Conservation (phyloP, 1,140 invertebrate genomes). For the Macrotrachela quadricornifera region DNA sequence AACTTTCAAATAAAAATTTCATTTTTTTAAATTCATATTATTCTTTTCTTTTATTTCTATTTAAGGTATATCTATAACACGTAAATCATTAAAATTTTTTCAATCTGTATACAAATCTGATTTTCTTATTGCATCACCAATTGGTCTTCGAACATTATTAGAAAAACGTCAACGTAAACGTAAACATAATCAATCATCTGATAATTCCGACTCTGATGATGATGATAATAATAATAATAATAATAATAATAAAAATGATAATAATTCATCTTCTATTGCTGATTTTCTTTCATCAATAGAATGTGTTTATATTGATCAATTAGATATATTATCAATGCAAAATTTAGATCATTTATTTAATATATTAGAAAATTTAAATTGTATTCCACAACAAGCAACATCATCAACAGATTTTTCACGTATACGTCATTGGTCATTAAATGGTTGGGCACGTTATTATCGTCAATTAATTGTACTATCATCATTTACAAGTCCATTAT, state of each 20-base stretch:
- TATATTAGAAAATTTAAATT: constrained; percentile 60
- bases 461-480: constrained; percentile 54
- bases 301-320: constrained; percentile 70
- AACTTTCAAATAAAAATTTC: too few species aligned
- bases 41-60: too few species aligned
- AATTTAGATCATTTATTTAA: constrained; percentile 78
- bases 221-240: not conserved
- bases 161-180: constrained; percentile 57
- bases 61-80: constrained; percentile 48
- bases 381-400: constrained; percentile 53
- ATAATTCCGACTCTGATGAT: constrained; percentile 30
- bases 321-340: constrained; percentile 78
- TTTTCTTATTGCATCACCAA: constrained; percentile 75
- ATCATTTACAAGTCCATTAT: too few species aligned
- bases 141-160: constrained; percentile 68
- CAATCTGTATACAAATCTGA: constrained; percentile 80
- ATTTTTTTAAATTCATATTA: too few species aligned
- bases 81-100: constrained; percentile 76
- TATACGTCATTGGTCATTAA: constrained; percentile 65
- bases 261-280: constrained; percentile 43
- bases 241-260: constrained; percentile 34
- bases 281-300: constrained; percentile 91
- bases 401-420: constrained; percentile 60
- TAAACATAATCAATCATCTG: not conserved
- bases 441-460: constrained; percentile 45